Percentiles rank a stretch among this genome's conserved stretches.
Evolutionary conservation across 2,113 vertebrate species (phyloP).

Genomic region (Oryzias curvinotus): DNA sequence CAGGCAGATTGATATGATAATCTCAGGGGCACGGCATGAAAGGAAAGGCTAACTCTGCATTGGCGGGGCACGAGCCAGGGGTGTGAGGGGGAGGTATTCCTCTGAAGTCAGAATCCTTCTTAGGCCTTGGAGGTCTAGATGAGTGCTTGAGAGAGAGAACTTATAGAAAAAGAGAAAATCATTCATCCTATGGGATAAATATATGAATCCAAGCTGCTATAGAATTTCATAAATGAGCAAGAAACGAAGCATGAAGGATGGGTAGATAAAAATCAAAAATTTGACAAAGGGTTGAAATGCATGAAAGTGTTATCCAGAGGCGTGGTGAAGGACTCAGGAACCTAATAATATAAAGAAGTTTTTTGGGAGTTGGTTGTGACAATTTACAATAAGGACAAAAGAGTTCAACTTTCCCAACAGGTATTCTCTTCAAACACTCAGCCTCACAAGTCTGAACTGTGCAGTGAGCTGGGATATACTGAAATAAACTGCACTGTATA

Average conservation of each 20-base stretch:
- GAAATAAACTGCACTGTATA: no score
- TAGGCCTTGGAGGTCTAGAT: conserved; percentile 50
- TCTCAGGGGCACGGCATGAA: conserved; percentile 70
- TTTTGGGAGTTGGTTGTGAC: background rate
- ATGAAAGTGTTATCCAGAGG: conserved; percentile 37
- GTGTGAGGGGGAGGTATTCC: conserved; percentile 65
- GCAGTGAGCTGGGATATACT: no score
- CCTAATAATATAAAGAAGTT: conserved; percentile 13
- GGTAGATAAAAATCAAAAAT: conserved; percentile 32
- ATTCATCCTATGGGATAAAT: conserved; percentile 37
- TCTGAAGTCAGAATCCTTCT: conserved; percentile 72
- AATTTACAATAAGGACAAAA: background rate
- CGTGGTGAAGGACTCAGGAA: conserved; percentile 33
- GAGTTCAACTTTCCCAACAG: background rate
- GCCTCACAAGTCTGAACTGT: no score
- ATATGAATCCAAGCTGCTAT: conserved; percentile 52
- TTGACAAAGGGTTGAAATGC: conserved; percentile 43
- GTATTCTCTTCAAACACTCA: no score
- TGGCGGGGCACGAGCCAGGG: conserved; percentile 53
- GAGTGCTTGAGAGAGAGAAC: conserved; percentile 23
- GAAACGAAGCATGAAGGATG: conserved; percentile 11
- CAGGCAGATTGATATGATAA: conserved; percentile 75
- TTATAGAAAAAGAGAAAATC: conserved; percentile 23
- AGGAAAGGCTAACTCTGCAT: conserved; percentile 74
- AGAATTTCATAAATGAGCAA: conserved; percentile 39